Percentiles rank a stretch among this genome's conserved stretches.
Evolutionary conservation across 2,888 invertebrate genomes (phyloP).

Genomic region (Macrophya annulata): DNA sequence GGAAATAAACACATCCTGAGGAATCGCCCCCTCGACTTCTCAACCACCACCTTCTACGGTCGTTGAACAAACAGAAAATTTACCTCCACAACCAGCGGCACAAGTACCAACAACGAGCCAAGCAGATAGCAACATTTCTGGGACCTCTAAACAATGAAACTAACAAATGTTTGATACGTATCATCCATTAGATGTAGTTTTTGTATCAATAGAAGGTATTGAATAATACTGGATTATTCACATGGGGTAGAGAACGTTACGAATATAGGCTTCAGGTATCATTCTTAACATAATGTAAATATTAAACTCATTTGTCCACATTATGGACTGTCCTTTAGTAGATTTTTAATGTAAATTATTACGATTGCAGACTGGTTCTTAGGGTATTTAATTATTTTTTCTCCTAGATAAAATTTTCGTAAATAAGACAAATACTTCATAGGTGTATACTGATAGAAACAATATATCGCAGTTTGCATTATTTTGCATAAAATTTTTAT

Average conservation of each 20-base stretch:
- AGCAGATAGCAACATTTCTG: slow-evolving; percentile 37
- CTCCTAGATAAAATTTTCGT: neutral
- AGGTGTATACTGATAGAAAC: slow-evolving; percentile 7
- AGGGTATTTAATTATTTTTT: neutral
- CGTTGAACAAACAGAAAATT: slow-evolving; percentile 44
- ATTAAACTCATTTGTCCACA: neutral
- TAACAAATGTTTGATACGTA: neutral
- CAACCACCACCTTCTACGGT: slow-evolving; percentile 17
- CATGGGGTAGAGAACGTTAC: neutral
- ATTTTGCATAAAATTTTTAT: slow-evolving; percentile 38
- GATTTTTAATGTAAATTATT: slow-evolving; percentile 6
- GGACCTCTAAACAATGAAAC: slow-evolving; percentile 38
- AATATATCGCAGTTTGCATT: neutral
- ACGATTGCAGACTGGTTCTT: neutral
- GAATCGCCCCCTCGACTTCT: slow-evolving; percentile 46
- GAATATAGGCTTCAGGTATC: neutral
- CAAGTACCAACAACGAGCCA: slow-evolving; percentile 46
- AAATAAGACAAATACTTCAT: neutral
- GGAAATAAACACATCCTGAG: slow-evolving; percentile 81
- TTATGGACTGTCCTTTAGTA: neutral
- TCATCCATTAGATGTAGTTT: neutral
- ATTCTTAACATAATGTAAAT: slow-evolving; percentile 31
- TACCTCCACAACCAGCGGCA: slow-evolving; percentile 19
- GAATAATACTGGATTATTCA: neutral
- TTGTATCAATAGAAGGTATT: neutral